phyloP scores from a whole-genome alignment of 2,888 invertebrate species.

The Ennomos quercinarius region DNA sequence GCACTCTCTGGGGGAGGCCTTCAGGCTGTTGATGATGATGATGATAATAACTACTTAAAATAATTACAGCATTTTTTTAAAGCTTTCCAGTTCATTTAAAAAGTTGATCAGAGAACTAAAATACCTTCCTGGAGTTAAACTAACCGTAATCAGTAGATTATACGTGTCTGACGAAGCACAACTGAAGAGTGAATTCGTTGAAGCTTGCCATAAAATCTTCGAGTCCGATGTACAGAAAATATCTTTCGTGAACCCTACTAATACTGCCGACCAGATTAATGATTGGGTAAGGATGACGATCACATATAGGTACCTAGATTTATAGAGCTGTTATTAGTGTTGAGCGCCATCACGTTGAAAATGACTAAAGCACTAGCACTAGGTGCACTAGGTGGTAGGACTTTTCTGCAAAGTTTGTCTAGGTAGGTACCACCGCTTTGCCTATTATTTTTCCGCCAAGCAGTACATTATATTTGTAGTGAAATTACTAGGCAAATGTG shows the following conservation, averaged over 20 bases:
- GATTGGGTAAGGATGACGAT: constrained; percentile 40
- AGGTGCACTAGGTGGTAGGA: too few relatives aligned
- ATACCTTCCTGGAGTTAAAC: constrained; percentile 68
- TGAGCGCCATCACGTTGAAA: too few relatives aligned
- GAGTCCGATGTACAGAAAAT: constrained; percentile 82
- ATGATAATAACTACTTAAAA: constrained; percentile 29
- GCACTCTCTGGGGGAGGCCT: too few relatives aligned
- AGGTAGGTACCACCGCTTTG: too few relatives aligned
- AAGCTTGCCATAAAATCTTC: constrained; percentile 81
- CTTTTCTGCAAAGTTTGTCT: too few relatives aligned
- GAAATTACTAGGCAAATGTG: too few relatives aligned
- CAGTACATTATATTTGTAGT: too few relatives aligned
- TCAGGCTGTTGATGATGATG: too few relatives aligned
- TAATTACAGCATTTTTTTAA: constrained; percentile 43
- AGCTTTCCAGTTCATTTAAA: constrained; percentile 23
- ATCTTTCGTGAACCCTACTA: constrained; percentile 76
- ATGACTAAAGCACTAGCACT: too few relatives aligned
- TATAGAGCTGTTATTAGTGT: constrained; percentile 3
- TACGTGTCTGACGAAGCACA: constrained; percentile 73
- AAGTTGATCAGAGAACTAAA: constrained; percentile 41
- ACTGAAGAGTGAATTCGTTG: constrained; percentile 78
- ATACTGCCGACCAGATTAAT: constrained; percentile 61
- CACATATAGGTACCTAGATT: too few relatives aligned
- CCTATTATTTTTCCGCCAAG: too few relatives aligned
- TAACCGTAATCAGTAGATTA: constrained; percentile 88